Conservation (phyloP, 1,140 invertebrate genomes). For the Venustaconcha ellipsiformis region DNA sequence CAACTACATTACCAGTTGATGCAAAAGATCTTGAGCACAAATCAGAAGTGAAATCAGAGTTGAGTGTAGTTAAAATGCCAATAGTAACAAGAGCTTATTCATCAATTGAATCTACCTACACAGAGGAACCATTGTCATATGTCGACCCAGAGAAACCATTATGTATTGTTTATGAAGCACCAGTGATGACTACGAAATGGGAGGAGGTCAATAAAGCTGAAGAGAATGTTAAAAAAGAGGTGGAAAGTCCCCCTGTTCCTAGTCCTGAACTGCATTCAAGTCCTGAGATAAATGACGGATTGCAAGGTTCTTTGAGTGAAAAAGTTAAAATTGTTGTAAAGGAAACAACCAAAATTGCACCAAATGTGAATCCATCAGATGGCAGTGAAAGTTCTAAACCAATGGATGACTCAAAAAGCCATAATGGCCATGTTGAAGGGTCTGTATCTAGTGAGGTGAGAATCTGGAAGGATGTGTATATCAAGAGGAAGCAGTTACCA, state of each 20-base stretch:
- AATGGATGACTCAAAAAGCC: no score
- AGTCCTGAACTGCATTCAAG: neutral
- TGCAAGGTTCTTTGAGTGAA: neutral
- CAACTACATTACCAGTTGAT: neutral
- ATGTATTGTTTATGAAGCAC: slow-evolving; percentile 36
- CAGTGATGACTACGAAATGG: slow-evolving; percentile 41
- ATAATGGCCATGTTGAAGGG: no score
- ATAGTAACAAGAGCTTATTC: slow-evolving; percentile 38
- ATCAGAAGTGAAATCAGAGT: neutral
- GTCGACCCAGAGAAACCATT: slow-evolving; percentile 39
- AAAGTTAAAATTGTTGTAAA: no score
- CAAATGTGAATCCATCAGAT: no score
- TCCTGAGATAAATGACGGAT: neutral
- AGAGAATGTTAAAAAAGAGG: neutral
- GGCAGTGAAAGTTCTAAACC: no score
- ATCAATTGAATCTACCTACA: slow-evolving; percentile 48
- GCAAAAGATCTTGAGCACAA: neutral
- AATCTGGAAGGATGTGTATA: no score
- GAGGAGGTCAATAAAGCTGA: slow-evolving; percentile 14
- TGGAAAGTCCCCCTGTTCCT: neutral
- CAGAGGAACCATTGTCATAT: slow-evolving; percentile 48
- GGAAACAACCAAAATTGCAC: no score
- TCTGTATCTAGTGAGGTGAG: no score
- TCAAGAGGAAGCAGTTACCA: no score
- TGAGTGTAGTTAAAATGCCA: slow-evolving; percentile 14